phyloP scores from a whole-genome alignment of 2,113 vertebrate genomes.

The Crotalus viridis region DNA sequence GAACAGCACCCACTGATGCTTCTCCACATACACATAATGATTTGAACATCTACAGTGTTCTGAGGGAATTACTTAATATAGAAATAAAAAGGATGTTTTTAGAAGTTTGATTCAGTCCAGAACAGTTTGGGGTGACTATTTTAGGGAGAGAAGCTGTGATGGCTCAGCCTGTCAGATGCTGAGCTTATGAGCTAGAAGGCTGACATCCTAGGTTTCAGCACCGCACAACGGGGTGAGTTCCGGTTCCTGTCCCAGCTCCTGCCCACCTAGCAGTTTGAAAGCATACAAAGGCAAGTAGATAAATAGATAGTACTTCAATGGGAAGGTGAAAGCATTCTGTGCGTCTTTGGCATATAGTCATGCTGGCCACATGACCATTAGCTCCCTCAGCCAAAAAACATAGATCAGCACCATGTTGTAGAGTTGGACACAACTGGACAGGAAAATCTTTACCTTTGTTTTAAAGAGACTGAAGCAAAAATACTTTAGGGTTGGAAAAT shows the following conservation, averaged over 20 bases:
- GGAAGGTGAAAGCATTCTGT: not conserved
- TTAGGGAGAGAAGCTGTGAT: not conserved
- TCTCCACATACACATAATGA: too few species aligned
- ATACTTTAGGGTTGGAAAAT: not conserved
- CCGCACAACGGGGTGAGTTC: not conserved
- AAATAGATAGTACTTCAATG: not conserved
- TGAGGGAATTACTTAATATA: not conserved
- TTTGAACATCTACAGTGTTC: not conserved
- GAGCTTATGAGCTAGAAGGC: not conserved
- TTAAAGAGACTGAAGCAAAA: not conserved
- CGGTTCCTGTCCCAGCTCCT: not conserved
- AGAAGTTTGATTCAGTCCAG: not conserved
- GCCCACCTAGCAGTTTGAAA: not conserved
- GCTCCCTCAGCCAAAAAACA: not conserved
- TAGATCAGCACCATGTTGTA: not conserved
- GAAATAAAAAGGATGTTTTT: not conserved
- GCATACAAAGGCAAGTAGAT: not conserved
- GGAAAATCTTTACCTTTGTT: not conserved
- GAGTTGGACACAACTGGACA: not conserved
- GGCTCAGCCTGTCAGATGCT: not conserved
- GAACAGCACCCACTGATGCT: not conserved
- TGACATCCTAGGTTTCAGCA: not conserved
- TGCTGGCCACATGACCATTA: not conserved
- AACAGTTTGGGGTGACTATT: not conserved
- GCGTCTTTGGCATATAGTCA: not conserved